These are phyloP conservation scores for Sebastes oblongus DNA, from an alignment of 2,797 vertebrate genomes.

Conservation along the genomic window DNA sequence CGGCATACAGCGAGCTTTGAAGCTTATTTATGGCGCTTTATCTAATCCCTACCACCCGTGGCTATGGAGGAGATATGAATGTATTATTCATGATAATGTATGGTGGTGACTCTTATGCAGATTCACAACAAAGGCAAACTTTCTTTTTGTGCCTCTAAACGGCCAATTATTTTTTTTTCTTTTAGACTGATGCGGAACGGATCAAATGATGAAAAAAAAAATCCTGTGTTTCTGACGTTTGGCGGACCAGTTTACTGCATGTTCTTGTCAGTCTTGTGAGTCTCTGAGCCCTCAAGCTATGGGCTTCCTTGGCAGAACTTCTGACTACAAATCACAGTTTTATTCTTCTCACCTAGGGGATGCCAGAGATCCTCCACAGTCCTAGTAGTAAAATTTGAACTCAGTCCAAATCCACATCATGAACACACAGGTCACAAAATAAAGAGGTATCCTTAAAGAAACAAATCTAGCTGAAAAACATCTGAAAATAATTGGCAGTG, in stretches of 20 bases:
- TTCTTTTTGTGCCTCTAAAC: constrained; percentile 77
- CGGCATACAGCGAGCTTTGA: constrained; percentile 77
- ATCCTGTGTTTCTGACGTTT: constrained; percentile 50
- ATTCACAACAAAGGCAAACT: constrained; percentile 80
- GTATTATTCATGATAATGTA: constrained; percentile 84
- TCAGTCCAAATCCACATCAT: constrained; percentile 64
- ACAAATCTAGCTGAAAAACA: constrained; percentile 42
- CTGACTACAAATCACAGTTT: constrained; percentile 66
- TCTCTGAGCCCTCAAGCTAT: constrained; percentile 62
- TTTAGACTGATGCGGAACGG: constrained; percentile 62
- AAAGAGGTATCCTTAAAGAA: constrained; percentile 38
- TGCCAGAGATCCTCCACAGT: constrained; percentile 59
- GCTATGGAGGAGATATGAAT: constrained; percentile 79
- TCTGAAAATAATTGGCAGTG: constrained; percentile 52
- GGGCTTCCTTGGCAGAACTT: constrained; percentile 67
- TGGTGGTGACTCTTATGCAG: constrained; percentile 79
- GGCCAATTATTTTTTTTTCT: constrained; percentile 78
- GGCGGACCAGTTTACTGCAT: constrained; percentile 47
- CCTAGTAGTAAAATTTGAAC: constrained; percentile 57
- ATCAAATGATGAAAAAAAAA: constrained; percentile 56
- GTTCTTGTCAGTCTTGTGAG: constrained; percentile 56
- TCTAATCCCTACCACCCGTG: constrained; percentile 80
- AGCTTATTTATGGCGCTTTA: constrained; percentile 83
- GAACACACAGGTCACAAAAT: constrained; percentile 54
- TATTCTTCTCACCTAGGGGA: constrained; percentile 69